Percentiles rank a stretch among this genome's conserved stretches.
Evolutionary conservation across 2,797 vertebrate genomes (phyloP).

Genomic region (Erethizon dorsatum): DNA sequence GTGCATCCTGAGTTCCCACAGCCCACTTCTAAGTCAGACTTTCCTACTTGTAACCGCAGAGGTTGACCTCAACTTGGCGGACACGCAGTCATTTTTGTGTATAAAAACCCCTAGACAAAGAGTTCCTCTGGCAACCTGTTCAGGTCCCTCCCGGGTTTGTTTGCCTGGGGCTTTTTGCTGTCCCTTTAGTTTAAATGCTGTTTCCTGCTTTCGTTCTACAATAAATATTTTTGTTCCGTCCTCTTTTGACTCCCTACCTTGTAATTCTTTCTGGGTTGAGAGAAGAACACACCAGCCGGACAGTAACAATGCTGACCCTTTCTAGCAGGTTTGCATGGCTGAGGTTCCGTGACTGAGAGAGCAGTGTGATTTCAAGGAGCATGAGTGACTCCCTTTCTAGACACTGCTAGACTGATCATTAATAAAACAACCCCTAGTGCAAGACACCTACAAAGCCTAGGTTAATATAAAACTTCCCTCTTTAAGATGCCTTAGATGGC

Average conservation of each 20-base stretch:
- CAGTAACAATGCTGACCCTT: neutral
- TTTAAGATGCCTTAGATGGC: neutral
- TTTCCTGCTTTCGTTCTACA: neutral
- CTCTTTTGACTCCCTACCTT: neutral
- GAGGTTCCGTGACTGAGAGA: neutral
- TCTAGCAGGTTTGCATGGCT: neutral
- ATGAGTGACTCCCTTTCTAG: neutral
- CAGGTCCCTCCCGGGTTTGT: neutral
- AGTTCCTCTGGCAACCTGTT: neutral
- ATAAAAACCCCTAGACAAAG: neutral
- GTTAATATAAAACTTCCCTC: conserved; percentile 10
- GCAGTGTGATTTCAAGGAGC: neutral
- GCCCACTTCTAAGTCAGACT: neutral
- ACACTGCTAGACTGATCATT: neutral
- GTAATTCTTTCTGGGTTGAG: neutral
- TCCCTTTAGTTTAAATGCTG: neutral
- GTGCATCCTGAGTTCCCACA: neutral
- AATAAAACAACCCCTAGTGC: neutral
- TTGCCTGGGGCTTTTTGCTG: neutral
- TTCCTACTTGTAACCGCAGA: neutral
- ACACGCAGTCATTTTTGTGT: neutral
- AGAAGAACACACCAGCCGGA: neutral
- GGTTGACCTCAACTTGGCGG: neutral
- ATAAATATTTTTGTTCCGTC: neutral
- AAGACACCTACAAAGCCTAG: neutral